Conservation (phyloP, 2,888 invertebrate genomes). For the Ernsta delagoae region DNA sequence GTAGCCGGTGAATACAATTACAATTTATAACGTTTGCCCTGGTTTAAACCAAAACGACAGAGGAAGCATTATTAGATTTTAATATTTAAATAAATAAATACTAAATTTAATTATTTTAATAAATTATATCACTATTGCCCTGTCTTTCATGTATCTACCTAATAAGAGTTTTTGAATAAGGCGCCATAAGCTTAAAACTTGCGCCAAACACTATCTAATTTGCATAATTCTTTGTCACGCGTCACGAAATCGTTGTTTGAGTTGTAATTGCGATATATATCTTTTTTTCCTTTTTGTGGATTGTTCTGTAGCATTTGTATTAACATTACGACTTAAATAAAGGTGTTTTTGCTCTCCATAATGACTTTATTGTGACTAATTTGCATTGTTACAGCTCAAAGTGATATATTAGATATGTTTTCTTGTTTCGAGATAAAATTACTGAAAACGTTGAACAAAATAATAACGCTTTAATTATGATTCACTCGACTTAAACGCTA, state of each 20-base stretch:
- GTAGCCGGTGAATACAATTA: too few species aligned
- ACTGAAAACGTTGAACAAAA: background rate
- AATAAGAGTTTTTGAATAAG: too few species aligned
- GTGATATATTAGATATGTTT: slow-evolving; percentile 4
- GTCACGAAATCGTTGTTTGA: slow-evolving; percentile 26
- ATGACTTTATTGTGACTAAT: slow-evolving; percentile 11
- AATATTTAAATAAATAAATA: too few species aligned
- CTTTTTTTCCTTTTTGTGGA: slow-evolving; percentile 20
- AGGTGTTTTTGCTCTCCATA: background rate
- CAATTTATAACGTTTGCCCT: too few species aligned
- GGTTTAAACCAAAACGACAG: too few species aligned
- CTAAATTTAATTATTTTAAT: too few species aligned
- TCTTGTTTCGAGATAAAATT: background rate
- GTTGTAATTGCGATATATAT: slow-evolving; percentile 32
- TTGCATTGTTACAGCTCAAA: background rate
- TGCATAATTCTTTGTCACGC: slow-evolving; percentile 35
- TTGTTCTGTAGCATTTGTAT: slow-evolving; percentile 5
- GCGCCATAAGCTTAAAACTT: background rate
- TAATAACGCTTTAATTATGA: too few species aligned
- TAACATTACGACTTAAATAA: background rate
- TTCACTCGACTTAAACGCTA: too few species aligned
- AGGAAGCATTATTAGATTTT: too few species aligned
- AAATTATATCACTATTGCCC: too few species aligned
- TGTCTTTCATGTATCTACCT: too few species aligned
- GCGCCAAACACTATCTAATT: slow-evolving; percentile 18